A percentile compares a stretch with the other conserved stretches of the same genome.
Evolutionary conservation across 2,888 invertebrate species (phyloP).

Genomic region (Eupithecia abbreviata): DNA sequence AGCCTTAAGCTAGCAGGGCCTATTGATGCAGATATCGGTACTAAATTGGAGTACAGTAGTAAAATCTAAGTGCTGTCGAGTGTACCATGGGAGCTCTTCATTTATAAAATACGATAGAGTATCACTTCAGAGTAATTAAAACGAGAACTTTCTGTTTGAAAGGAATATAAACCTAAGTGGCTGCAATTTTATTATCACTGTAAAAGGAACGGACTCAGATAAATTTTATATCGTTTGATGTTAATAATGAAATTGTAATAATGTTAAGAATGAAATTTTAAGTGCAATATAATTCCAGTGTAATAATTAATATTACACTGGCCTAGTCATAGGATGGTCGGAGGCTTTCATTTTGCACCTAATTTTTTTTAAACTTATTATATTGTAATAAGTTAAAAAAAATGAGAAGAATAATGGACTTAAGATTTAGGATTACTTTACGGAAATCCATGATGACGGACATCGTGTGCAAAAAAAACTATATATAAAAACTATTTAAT

Average conservation of each 20-base stretch:
- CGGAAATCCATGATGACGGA: too few species aligned
- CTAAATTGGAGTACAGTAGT: not conserved
- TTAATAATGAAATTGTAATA: not conserved
- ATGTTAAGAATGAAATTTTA: not conserved
- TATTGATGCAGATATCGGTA: not conserved
- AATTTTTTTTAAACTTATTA: too few species aligned
- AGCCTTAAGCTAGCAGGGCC: not conserved
- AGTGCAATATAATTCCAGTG: too few species aligned
- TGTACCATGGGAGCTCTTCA: not conserved
- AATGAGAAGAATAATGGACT: too few species aligned
- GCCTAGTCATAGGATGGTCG: too few species aligned
- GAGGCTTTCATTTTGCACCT: too few species aligned
- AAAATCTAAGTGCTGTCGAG: not conserved
- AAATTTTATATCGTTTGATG: not conserved
- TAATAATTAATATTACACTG: too few species aligned
- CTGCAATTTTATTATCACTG: constrained; percentile 30
- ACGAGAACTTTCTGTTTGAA: constrained; percentile 18
- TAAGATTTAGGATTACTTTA: too few species aligned
- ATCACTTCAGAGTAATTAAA: not conserved
- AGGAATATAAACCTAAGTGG: constrained; percentile 24
- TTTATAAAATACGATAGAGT: not conserved
- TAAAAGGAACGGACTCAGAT: not conserved
- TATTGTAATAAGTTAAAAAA: too few species aligned
- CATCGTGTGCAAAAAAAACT: too few species aligned
- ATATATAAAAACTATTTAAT: too few species aligned